Percentiles rank a stretch among this genome's conserved stretches.
Evolutionary conservation across 2,797 vertebrate species (phyloP).

Genomic region (Hemibagrus guttatus): DNA sequence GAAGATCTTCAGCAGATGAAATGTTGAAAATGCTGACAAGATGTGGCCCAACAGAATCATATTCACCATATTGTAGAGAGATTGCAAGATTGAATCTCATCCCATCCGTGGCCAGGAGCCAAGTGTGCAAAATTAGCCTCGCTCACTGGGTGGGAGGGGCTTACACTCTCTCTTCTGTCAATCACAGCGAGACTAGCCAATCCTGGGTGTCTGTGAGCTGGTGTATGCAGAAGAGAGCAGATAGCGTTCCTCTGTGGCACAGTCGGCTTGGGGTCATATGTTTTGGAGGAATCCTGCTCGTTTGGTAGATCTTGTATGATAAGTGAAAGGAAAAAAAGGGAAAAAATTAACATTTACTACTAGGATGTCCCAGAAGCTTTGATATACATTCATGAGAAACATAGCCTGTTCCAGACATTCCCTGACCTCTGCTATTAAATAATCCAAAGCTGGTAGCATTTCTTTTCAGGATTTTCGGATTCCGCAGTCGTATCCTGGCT

Average conservation of each 20-base stretch:
- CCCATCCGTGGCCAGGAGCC: background rate
- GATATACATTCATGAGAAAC: slow-evolving; percentile 44
- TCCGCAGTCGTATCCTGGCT: slow-evolving; percentile 27
- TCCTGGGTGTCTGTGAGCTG: no score
- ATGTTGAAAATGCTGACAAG: slow-evolving; percentile 60
- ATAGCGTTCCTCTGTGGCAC: background rate
- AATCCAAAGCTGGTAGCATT: background rate
- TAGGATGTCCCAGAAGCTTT: background rate
- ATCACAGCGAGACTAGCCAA: background rate
- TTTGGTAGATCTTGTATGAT: background rate
- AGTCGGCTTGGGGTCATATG: background rate
- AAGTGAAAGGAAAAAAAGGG: background rate
- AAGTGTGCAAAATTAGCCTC: slow-evolving; percentile 52
- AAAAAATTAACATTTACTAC: background rate
- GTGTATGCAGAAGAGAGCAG: background rate
- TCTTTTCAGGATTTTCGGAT: slow-evolving; percentile 54
- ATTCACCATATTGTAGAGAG: background rate
- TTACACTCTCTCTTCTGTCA: background rate
- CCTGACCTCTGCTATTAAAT: background rate
- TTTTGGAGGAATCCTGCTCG: no score
- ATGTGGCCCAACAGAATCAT: slow-evolving; percentile 22
- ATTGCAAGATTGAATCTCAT: background rate
- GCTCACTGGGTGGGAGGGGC: background rate
- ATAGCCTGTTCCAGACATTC: slow-evolving; percentile 41
- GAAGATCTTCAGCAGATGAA: slow-evolving; percentile 59